Conservation (phyloP, 1,140 invertebrate species). For the Trinorchestia longiramus region DNA sequence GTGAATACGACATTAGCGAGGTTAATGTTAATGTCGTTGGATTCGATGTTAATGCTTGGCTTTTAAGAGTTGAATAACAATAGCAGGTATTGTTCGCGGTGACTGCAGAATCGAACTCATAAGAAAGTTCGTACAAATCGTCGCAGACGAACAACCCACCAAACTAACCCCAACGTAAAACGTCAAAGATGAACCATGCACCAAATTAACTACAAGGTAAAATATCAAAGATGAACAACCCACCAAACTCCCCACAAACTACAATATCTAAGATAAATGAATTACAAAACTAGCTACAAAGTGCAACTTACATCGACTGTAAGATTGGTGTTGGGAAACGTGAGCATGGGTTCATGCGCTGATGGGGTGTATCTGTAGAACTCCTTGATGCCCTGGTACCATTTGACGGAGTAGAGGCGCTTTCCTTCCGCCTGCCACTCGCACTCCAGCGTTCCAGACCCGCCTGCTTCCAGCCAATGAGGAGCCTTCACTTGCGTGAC, state of each 20-base stretch:
- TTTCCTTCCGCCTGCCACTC: conserved; percentile 83
- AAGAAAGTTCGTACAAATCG: too few relatives aligned
- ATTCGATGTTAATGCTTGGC: too few relatives aligned
- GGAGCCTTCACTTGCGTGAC: conserved; percentile 55
- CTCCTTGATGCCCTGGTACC: conserved; percentile 83
- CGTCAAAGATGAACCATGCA: neutral
- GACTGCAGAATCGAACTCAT: too few relatives aligned
- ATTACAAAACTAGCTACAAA: neutral
- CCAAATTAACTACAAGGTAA: neutral
- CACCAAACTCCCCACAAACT: too few relatives aligned
- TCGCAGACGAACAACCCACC: too few relatives aligned
- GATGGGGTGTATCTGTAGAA: conserved; percentile 82
- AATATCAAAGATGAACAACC: too few relatives aligned
- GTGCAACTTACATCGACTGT: conserved; percentile 80
- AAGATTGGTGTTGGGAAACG: conserved; percentile 77
- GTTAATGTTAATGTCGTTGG: too few relatives aligned
- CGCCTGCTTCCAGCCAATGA: conserved; percentile 49
- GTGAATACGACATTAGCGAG: too few relatives aligned
- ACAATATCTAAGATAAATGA: too few relatives aligned
- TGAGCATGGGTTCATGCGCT: conserved; percentile 77
- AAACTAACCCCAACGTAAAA: neutral
- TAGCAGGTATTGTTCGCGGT: too few relatives aligned
- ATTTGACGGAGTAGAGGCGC: conserved; percentile 85
- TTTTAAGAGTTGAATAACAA: too few relatives aligned
- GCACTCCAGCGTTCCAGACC: conserved; percentile 75